These are phyloP conservation scores for Drosophila nigrodunni DNA, from an alignment of 1,140 invertebrate species.

Conservation along the genomic window DNA sequence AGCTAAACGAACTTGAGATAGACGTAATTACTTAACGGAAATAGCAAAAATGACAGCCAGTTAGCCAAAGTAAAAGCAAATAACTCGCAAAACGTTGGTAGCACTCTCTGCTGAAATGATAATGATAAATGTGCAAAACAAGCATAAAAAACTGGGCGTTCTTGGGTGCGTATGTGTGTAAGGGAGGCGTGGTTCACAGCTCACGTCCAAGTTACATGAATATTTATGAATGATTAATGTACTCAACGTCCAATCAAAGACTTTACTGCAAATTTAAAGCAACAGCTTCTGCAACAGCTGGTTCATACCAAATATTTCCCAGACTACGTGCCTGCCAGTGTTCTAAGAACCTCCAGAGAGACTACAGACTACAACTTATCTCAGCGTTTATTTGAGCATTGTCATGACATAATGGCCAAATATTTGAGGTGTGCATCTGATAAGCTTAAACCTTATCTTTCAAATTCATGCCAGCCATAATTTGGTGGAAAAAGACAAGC, in stretches of 20 bases:
- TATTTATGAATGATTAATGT: slow-evolving; percentile 79
- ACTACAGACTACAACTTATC: slow-evolving; percentile 25
- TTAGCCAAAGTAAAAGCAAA: slow-evolving; percentile 36
- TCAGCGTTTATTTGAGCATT: slow-evolving; percentile 16
- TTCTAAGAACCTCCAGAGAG: slow-evolving; percentile 20
- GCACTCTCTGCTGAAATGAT: slow-evolving; percentile 62
- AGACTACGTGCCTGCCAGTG: slow-evolving; percentile 34
- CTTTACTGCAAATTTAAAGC: slow-evolving; percentile 13
- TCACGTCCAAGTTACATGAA: slow-evolving; percentile 44
- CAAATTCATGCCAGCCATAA: slow-evolving; percentile 1
- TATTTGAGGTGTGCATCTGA: slow-evolving; percentile 62
- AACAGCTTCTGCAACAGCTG: slow-evolving; percentile 22
- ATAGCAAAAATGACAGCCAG: slow-evolving; percentile 48
- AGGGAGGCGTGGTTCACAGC: slow-evolving; percentile 19
- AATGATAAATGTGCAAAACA: slow-evolving; percentile 68
- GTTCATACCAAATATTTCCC: neutral
- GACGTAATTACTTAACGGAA: slow-evolving; percentile 49
- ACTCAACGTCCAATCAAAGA: slow-evolving; percentile 14
- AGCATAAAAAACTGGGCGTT: slow-evolving; percentile 25
- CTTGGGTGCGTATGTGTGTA: slow-evolving; percentile 19
- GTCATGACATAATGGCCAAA: slow-evolving; percentile 63
- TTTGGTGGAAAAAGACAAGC: neutral
- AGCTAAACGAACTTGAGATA: slow-evolving; percentile 24
- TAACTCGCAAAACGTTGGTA: slow-evolving; percentile 14
- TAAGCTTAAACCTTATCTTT: slow-evolving; percentile 64